Evolutionary conservation across 2,797 vertebrate species (phyloP).

Genomic region (Petrocephalus schoutedeni): DNA sequence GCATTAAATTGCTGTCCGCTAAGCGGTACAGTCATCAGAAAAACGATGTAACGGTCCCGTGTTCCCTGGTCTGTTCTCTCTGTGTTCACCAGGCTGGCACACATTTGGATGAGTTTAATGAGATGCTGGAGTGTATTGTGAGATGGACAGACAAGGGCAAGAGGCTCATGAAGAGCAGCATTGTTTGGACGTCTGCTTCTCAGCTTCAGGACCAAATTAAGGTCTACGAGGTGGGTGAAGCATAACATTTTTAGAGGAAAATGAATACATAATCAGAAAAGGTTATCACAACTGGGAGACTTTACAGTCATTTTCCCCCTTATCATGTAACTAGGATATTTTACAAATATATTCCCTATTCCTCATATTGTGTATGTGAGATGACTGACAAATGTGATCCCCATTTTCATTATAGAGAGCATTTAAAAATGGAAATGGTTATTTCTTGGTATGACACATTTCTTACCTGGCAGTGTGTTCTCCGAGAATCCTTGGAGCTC

Average conservation of each 20-base stretch:
- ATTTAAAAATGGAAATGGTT: neutral
- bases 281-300: neutral
- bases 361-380: neutral
- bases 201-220: conserved; percentile 89
- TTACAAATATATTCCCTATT: neutral
- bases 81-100: conserved; percentile 68
- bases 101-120: conserved; percentile 83
- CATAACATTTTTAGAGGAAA: neutral
- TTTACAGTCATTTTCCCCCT: neutral
- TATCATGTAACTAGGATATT: neutral
- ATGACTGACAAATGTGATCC: neutral
- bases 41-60: neutral
- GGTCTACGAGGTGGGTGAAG: conserved; percentile 77
- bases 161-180: conserved; percentile 67
- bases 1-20: neutral
- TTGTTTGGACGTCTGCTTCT: conserved; percentile 81
- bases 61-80: neutral
- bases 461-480: conserved; percentile 63
- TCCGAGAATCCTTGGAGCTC: conserved; percentile 86
- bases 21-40: neutral
- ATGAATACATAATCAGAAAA: neutral
- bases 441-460: neutral
- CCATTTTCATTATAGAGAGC: neutral
- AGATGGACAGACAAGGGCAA: conserved; percentile 90
- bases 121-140: conserved; percentile 77